phyloP scores from a whole-genome alignment of 1,140 invertebrate genomes.

The Atta colombica region DNA sequence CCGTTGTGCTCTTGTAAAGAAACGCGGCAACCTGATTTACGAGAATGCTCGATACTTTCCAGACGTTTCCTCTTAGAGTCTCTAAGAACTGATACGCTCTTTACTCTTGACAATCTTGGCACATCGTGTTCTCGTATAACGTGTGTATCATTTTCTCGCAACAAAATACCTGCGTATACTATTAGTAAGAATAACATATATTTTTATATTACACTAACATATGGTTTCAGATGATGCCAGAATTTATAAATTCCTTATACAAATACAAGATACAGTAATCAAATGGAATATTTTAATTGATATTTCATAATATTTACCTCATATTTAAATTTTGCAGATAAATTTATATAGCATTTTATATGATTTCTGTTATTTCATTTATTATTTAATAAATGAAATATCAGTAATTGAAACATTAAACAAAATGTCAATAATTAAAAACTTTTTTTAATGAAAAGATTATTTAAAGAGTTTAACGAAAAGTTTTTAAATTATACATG shows the following conservation, averaged over 20 bases:
- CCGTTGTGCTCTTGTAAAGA: conserved; percentile 9
- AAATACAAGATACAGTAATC: neutral
- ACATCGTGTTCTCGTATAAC: neutral
- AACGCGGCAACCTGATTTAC: conserved; percentile 60
- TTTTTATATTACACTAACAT: neutral
- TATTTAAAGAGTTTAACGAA: neutral
- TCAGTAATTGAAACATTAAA: no score
- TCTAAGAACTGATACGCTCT: conserved; percentile 10
- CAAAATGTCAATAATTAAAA: neutral
- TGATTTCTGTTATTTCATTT: neutral
- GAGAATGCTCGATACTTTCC: conserved; percentile 22
- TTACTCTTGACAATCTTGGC: neutral
- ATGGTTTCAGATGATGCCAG: neutral
- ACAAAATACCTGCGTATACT: neutral
- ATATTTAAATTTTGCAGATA: no score
- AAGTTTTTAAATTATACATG: neutral
- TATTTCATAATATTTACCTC: neutral
- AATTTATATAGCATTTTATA: neutral
- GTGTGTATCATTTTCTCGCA: neutral
- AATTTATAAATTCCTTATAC: neutral
- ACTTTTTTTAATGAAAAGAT: neutral
- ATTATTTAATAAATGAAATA: neutral
- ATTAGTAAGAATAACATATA: neutral
- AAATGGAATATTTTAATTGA: conserved; percentile 1
- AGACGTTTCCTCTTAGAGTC: conserved; percentile 11